Conservation (phyloP, 1,140 invertebrate species). For the Drosophila ananassae region DNA sequence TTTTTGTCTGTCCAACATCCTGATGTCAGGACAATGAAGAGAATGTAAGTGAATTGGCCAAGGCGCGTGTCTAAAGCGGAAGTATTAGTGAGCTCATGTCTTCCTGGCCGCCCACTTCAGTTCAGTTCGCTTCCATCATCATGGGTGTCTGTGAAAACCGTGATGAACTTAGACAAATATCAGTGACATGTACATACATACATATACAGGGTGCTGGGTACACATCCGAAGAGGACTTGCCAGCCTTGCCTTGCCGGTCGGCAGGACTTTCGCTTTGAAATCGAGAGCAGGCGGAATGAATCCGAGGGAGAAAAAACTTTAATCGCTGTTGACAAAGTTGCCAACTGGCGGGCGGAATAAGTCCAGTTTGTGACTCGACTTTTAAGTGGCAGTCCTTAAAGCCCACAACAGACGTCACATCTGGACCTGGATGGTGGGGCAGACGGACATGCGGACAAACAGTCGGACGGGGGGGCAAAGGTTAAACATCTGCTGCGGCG, state of each 20-base stretch:
- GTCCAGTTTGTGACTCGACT: conserved; percentile 37
- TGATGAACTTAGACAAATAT: conserved; percentile 37
- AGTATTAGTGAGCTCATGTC: conserved; percentile 62
- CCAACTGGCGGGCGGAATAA: conserved; percentile 24
- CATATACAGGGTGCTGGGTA: conserved; percentile 1
- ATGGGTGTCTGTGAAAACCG: conserved; percentile 17
- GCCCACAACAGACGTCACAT: conserved; percentile 19
- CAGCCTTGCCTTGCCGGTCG: too few relatives aligned
- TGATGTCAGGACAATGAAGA: not conserved
- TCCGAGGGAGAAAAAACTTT: conserved; percentile 14
- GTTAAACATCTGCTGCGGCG: conserved; percentile 41
- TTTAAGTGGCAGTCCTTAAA: conserved; percentile 35
- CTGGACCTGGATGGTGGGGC: not conserved
- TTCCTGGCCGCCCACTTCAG: conserved; percentile 31
- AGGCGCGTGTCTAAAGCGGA: conserved; percentile 71
- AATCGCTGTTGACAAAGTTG: conserved; percentile 39
- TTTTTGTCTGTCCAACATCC: conserved; percentile 12
- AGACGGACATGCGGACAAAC: not conserved
- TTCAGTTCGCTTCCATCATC: conserved; percentile 23
- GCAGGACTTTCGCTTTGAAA: conserved; percentile 38
- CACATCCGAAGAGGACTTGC: not conserved
- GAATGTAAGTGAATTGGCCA: conserved; percentile 9
- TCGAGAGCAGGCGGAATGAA: conserved; percentile 17
- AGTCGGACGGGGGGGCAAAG: conserved; percentile 26
- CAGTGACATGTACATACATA: conserved; percentile 15